Evolutionary conservation across 2,113 vertebrate genomes (phyloP).

Genomic region (Cnemophilus loriae): DNA sequence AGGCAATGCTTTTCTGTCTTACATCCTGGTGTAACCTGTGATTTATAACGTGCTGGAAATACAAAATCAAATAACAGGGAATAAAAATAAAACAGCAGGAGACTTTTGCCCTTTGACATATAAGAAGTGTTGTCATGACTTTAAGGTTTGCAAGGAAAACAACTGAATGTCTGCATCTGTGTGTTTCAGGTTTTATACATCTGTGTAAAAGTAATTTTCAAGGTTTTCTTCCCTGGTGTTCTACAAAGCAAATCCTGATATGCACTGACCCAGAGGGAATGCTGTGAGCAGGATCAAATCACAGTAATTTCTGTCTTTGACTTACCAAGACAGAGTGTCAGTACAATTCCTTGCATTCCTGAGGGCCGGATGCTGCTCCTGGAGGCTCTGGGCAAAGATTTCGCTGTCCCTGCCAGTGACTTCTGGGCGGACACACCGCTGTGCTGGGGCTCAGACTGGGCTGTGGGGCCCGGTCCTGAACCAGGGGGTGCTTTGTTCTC

Average conservation of each 20-base stretch:
- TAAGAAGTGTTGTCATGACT: not conserved
- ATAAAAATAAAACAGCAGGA: not conserved
- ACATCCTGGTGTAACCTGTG: not conserved
- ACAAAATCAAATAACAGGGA: not conserved
- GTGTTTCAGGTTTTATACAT: not conserved
- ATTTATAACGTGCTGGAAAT: not conserved
- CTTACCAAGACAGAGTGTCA: not conserved
- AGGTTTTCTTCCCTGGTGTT: not conserved
- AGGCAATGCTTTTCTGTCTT: conserved; percentile 7
- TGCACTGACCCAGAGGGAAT: not conserved
- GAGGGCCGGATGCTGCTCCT: not conserved
- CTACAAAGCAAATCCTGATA: not conserved
- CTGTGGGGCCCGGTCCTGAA: not conserved
- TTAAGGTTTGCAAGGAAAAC: not conserved
- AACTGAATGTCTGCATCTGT: not conserved
- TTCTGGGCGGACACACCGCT: not conserved
- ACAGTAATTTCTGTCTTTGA: not conserved
- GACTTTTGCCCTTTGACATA: not conserved
- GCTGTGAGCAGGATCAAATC: not conserved
- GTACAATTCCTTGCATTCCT: not conserved
- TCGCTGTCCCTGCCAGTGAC: not conserved
- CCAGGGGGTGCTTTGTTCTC: not conserved
- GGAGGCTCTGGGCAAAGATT: not conserved
- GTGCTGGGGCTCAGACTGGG: not conserved
- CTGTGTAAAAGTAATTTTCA: not conserved